phyloP scores from a whole-genome alignment of 2,113 vertebrate species.

The Aptenodytes forsteri region DNA sequence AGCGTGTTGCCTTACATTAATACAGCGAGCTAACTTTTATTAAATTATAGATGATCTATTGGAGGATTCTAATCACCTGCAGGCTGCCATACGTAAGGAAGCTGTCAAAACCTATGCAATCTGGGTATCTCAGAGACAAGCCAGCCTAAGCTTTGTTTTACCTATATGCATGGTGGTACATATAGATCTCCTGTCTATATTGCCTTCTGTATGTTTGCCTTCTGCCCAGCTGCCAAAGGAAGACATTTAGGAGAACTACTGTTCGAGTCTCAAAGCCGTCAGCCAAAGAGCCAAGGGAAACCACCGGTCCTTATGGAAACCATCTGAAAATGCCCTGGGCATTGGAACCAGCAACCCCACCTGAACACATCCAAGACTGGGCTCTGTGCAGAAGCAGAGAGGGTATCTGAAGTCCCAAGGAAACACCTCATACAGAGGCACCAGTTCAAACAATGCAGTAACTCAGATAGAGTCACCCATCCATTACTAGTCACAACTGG shows the following conservation, averaged over 20 bases:
- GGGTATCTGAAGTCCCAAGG: background rate
- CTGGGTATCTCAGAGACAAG: background rate
- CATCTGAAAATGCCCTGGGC: background rate
- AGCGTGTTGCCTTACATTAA: background rate
- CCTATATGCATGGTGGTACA: background rate
- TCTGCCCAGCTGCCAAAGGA: background rate
- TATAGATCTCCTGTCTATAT: background rate
- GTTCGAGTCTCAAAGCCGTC: background rate
- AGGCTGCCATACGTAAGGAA: background rate
- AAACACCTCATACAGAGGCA: background rate
- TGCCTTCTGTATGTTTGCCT: background rate
- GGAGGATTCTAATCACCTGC: conserved; percentile 15
- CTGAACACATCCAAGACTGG: too few species aligned
- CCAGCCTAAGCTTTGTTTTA: background rate
- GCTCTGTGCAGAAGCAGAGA: background rate
- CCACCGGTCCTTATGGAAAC: background rate
- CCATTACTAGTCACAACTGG: background rate
- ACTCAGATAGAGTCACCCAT: background rate
- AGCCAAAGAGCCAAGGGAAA: background rate
- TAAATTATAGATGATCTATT: background rate
- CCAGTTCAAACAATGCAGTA: background rate
- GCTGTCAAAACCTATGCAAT: background rate
- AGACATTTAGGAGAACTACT: background rate
- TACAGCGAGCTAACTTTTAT: background rate
- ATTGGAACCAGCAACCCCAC: background rate